Base-by-base conservation (phyloP, 30 jellyfish, hydroid and myxozoan species). In the Hydractinia symbiolongicarpus region DNA sequence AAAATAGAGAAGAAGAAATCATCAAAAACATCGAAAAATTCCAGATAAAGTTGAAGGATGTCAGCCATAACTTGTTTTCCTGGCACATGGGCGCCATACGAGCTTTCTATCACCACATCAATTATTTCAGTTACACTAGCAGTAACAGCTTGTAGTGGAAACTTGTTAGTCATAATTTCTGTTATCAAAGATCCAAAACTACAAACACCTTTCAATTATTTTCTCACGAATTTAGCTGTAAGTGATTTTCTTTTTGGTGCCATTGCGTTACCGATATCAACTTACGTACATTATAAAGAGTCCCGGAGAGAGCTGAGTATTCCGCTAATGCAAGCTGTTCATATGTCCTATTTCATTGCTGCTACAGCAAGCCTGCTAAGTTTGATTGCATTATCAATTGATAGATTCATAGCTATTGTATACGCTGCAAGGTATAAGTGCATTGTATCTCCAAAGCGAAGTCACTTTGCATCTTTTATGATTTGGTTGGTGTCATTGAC, bases 151-250 rank as follows among this genome's bases (percentile, higher is more conserved):
- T n/a, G 19, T 4, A 56, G 58, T 16, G 86, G 86, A 11, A 78
- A 78, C 52, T 8, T 21, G 16, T 49, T 78, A 6, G 21, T 78
- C 50, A 19, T 78, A 13, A 83, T 61, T 44, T 13, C 83, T n/a
- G 86, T 78, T 7, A 56, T 56, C 62, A 61, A 57, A 78, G 86
- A 78, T 21, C 86, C 86, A 30, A 58, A 62, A 13, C 86, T 78
- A 15, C 86, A 60, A 15, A 54, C 83, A 6, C 86, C 86, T 49
- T 78, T 78, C 83, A 56, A 50, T 55, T 78, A 78, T 55, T 78
- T 78, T 55, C 20, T 78, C 49, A 61, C 61, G 73, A 78, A 78
- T 53, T 61, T 78, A 40, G 82, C 83, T 17, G 82, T 62, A 7
- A 61, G 83, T 56, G 86, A 78, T 78, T 61, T 78, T 19, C 20